Evolutionary conservation across 2,888 invertebrate genomes (phyloP), one percentile per base, ranked within the genome.

Genomic region (Tinea semifulvella): DNA sequence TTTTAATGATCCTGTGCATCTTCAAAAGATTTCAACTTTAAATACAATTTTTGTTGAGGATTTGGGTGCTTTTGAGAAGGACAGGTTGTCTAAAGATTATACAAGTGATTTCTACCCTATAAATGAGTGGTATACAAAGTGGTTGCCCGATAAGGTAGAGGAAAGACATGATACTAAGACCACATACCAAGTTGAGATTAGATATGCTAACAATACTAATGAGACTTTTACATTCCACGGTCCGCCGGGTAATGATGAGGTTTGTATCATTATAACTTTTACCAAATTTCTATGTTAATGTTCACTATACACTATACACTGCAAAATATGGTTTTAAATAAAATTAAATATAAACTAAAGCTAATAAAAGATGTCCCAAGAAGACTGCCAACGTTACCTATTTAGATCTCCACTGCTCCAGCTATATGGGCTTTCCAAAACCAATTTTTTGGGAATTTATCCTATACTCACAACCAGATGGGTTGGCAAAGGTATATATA

Each of bases 221-320:
- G 95, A 95, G 67, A 96, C 95, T n/a, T 94, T 90, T 61, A 92
- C 94, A n/a, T 96, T 95, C 73, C 96, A 96, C 50, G 96, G 96
- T 38, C 96, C 96, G 6, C 92, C 90, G 39, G 94, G 92, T 28
- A 91, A 93, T 52, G 95, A 95, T 70, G 96, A 96, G 82, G 84
- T 84, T 56, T n/a, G n/a, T n/a, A n/a, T n/a, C n/a, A n/a, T n/a
- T n/a, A n/a, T n/a, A n/a, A n/a, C n/a, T n/a, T n/a, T n/a, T n/a
- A n/a, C n/a, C n/a, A n/a, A n/a, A n/a, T n/a, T n/a, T n/a, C n/a
- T n/a, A n/a, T n/a, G n/a, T n/a, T n/a, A n/a, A n/a, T n/a, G n/a
- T n/a, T n/a, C n/a, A n/a, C n/a, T n/a, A n/a, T n/a, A n/a, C n/a
- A n/a, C n/a, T n/a, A n/a, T n/a, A n/a, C n/a, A n/a, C n/a, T n/a